Evolutionary conservation across 2,797 vertebrate species (phyloP).

Genomic region (Lepidocolaptes lacrymiger): DNA sequence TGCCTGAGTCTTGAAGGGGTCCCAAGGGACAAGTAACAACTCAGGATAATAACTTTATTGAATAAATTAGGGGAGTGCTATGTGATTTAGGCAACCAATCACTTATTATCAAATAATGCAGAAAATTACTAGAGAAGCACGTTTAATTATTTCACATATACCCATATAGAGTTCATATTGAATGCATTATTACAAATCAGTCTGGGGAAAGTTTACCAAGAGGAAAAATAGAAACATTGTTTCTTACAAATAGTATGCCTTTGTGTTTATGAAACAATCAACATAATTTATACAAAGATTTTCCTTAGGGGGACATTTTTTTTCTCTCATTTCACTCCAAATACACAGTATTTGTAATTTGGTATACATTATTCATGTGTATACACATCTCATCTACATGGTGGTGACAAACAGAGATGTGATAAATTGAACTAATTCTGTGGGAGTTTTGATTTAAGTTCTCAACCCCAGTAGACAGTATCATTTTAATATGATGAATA

Average conservation of each 20-base stretch:
- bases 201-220: neutral
- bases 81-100: neutral
- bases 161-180: neutral
- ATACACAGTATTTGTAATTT: neutral
- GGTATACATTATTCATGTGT: neutral
- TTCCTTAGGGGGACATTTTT: neutral
- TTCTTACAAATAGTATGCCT: neutral
- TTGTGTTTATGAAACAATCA: neutral
- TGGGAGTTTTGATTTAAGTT: neutral
- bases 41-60: neutral
- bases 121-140: neutral
- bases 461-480: neutral
- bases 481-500: neutral
- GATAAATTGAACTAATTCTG: neutral
- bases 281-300: neutral
- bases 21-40: neutral
- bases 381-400: neutral
- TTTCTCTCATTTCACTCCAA: neutral
- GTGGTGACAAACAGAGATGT: neutral
- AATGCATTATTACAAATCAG: neutral
- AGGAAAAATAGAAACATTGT: neutral
- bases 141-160: neutral
- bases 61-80: neutral
- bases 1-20: neutral
- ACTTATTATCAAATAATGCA: neutral